These are phyloP conservation scores for Dermatemys mawii DNA, from an alignment of 2,113 vertebrate species.

Conservation along the genomic window DNA sequence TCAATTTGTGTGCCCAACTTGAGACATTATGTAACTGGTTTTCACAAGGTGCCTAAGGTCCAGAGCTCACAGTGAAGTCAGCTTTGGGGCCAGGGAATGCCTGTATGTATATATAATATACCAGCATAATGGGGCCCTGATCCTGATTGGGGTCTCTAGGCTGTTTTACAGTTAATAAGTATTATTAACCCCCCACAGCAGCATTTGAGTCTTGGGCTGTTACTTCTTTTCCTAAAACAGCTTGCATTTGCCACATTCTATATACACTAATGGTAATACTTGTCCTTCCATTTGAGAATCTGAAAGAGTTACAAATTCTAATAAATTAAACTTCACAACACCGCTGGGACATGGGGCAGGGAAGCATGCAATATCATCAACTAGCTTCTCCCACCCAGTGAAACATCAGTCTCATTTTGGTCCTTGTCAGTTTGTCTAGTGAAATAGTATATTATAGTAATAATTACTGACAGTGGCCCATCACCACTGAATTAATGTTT, in stretches of 20 bases:
- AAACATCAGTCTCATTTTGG: neutral
- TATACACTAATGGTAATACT: neutral
- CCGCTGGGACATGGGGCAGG: neutral
- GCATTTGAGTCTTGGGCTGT: neutral
- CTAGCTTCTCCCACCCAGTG: neutral
- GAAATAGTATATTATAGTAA: no score
- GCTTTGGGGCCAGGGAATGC: neutral
- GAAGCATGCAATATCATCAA: neutral
- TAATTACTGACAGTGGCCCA: neutral
- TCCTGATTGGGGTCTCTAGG: rapidly evolving
- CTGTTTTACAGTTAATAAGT: neutral
- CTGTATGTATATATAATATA: neutral
- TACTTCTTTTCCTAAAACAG: neutral
- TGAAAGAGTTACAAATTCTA: neutral
- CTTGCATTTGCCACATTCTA: neutral
- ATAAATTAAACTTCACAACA: neutral
- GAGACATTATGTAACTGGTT: neutral
- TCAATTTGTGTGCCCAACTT: neutral
- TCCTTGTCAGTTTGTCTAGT: neutral
- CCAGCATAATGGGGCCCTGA: neutral
- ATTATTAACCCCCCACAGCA: neutral
- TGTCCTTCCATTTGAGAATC: neutral
- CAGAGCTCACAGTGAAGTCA: neutral
- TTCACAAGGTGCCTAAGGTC: neutral
- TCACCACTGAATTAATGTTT: neutral